Evolutionary conservation across 2,888 invertebrate species (phyloP), one percentile per base, ranked within the genome.

Genomic region (Mythimna lalbum): DNA sequence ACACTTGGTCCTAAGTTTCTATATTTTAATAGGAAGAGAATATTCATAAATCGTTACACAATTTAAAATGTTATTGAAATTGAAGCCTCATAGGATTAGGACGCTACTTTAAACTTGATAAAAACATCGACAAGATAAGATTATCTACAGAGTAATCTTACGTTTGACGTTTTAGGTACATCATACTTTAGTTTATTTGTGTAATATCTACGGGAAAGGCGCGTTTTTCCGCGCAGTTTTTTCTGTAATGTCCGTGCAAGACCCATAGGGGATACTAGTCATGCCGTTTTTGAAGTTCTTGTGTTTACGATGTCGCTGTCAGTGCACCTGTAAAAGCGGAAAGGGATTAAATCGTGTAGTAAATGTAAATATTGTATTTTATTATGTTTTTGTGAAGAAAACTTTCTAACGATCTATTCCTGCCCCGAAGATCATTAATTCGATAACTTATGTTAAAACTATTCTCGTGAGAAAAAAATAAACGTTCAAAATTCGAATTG

Each of bases 261-360:
- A 23, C 9, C 43, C 3, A 6, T 43, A 53, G 12, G 14, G 36
- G 12, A 0, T 0, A 39, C 0, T 12, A 55, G 31, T 9, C 19
- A 71, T 71, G 71, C 71, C 71, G 1, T 55, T 71, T 23, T 71
- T 74, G 17, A 27, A 12, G 5, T 9, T 65, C 17, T 23, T 71
- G 49, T 71, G 71, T 33, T 21, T 67, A 1, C 43, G 68, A 0
- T 53, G 52, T 10, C 67, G 67, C 0, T 53, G 52, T n/a, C 68
- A 68, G 4, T 68, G 67, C 7, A n/a, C 74, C 2, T 19, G 74
- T 53, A 47, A 63, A 31, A 21, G 57, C 3, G 5, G 14, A 4
- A 23, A 17, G 17, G 64, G 47, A 6, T 21, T 57, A 1, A 57
- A 21, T 3, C 57, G 27, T 47, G 33, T 53, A 4, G 36, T 63